phyloP scores from a whole-genome alignment of 2,797 vertebrate species.

The Bradypodion ventrale region DNA sequence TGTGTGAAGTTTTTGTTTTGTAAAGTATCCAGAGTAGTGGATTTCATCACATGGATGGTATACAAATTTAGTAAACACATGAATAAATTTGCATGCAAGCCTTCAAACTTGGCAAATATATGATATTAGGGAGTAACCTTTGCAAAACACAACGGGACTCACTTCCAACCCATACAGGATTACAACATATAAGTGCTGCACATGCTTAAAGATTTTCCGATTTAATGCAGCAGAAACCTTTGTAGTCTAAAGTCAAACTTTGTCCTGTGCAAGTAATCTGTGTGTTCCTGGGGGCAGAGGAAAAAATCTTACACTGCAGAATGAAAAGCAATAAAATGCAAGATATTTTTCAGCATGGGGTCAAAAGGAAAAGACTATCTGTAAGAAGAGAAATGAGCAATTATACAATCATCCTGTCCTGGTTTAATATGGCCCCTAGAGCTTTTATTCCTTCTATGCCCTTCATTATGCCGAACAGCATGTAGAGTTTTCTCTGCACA shows the following conservation, averaged over 20 bases:
- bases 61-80: too few species aligned
- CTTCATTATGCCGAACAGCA: not conserved
- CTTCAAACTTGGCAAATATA: too few species aligned
- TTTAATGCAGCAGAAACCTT: not conserved
- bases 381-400: not conserved
- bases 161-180: not conserved
- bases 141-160: not conserved
- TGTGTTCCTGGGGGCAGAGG: not conserved
- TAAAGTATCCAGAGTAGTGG: too few species aligned
- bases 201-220: not conserved
- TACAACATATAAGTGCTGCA: too few species aligned
- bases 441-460: not conserved
- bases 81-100: too few species aligned
- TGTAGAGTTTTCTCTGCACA: too few species aligned
- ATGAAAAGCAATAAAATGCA: not conserved
- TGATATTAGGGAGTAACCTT: not conserved
- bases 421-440: not conserved
- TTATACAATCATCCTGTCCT: not conserved
- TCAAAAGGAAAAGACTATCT: not conserved
- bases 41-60: too few species aligned
- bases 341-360: not conserved
- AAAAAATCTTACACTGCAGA: not conserved
- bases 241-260: not conserved
- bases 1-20: too few species aligned
- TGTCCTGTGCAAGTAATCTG: not conserved